phyloP scores from a whole-genome alignment of 2,113 vertebrate genomes.

The Cricetomys ansorgei region DNA sequence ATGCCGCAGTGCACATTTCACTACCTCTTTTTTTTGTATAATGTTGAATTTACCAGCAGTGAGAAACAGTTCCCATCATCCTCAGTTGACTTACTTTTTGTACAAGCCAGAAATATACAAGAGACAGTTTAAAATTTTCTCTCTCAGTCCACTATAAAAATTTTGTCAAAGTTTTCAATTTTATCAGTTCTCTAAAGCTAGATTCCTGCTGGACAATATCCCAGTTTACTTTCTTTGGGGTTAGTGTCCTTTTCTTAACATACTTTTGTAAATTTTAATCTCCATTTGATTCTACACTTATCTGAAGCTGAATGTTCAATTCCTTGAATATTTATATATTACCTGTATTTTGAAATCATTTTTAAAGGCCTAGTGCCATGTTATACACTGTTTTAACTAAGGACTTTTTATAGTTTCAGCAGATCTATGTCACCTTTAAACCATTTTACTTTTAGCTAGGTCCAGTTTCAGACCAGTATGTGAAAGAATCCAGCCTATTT shows the following conservation, averaged over 20 bases:
- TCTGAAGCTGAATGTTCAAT: background rate
- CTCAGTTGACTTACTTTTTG: conserved; percentile 10
- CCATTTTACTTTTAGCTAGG: background rate
- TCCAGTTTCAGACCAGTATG: background rate
- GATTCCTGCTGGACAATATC: background rate
- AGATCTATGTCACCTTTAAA: background rate
- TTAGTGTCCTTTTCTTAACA: conserved; percentile 6
- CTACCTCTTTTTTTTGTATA: background rate
- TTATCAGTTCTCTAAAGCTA: background rate
- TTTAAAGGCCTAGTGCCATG: background rate
- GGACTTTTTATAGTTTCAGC: background rate
- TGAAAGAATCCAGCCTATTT: background rate
- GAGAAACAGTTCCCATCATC: background rate
- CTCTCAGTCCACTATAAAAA: background rate
- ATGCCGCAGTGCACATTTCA: background rate
- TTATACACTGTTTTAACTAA: background rate
- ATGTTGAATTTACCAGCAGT: background rate
- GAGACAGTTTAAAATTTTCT: background rate
- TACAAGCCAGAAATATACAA: background rate
- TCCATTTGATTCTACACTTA: background rate
- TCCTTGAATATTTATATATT: background rate
- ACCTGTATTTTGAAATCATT: background rate
- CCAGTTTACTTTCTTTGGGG: background rate
- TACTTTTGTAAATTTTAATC: background rate
- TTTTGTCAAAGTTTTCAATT: background rate